Conservation (phyloP, 2,888 invertebrate species). For the Penaeus monodon region DNA sequence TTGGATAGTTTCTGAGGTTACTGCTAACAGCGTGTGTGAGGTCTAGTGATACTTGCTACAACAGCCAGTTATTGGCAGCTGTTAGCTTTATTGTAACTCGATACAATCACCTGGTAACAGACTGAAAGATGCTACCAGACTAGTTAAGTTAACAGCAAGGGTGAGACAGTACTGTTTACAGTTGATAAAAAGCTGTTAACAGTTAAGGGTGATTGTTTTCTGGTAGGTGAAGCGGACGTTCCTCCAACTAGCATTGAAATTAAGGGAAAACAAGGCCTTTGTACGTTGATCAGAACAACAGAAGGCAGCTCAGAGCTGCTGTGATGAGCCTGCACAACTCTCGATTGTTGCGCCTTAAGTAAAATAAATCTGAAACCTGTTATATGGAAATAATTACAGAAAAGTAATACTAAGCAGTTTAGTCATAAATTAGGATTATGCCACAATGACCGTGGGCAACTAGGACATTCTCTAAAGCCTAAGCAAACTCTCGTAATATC, state of each 20-base stretch:
- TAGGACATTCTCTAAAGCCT: slow-evolving; percentile 1
- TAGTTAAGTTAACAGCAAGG: slow-evolving; percentile 29
- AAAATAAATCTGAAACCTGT: slow-evolving; percentile 9
- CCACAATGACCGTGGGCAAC: not conserved
- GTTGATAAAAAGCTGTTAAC: slow-evolving; percentile 23
- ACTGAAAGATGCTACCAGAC: slow-evolving; percentile 27
- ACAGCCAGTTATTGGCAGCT: slow-evolving; percentile 24
- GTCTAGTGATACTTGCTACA: slow-evolving; percentile 40
- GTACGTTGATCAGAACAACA: slow-evolving; percentile 41
- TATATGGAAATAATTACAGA: not conserved
- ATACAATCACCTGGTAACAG: slow-evolving; percentile 37
- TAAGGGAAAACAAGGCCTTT: slow-evolving; percentile 38
- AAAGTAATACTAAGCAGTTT: not conserved
- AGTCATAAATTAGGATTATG: slow-evolving; percentile 3
- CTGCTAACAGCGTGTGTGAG: slow-evolving; percentile 37
- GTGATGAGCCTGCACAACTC: slow-evolving; percentile 36
- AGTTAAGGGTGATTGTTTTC: slow-evolving; percentile 24
- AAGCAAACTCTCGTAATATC: slow-evolving; percentile 1
- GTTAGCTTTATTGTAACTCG: slow-evolving; percentile 30
- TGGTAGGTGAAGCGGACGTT: slow-evolving; percentile 37
- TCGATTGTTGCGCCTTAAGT: slow-evolving; percentile 14
- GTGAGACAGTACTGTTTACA: slow-evolving; percentile 40
- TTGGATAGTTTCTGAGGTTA: slow-evolving; percentile 26
- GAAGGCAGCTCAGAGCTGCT: slow-evolving; percentile 38
- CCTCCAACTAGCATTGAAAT: slow-evolving; percentile 21